These are phyloP conservation scores for Radopholus similis DNA, from an alignment of 1,140 invertebrate species.

Conservation along the genomic window DNA sequence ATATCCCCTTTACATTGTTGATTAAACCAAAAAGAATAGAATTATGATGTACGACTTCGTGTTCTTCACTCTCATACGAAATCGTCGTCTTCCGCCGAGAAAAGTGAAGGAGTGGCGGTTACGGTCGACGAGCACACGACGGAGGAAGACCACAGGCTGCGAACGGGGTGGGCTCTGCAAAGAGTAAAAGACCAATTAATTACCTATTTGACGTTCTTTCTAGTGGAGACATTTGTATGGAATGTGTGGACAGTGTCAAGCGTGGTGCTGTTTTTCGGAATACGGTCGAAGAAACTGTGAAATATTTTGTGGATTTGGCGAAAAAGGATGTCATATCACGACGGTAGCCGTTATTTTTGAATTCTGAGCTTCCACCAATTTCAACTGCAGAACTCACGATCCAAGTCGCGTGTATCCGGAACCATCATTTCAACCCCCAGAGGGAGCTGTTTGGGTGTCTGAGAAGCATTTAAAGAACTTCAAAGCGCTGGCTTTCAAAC, in stretches of 20 bases:
- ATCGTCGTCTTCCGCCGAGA: not conserved
- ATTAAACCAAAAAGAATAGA: not conserved
- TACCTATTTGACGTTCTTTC: too few relatives aligned
- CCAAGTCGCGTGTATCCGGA: not conserved
- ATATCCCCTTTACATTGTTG: not conserved
- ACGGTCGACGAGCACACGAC: too few relatives aligned
- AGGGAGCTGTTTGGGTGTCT: constrained; percentile 27
- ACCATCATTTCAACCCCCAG: constrained; percentile 12
- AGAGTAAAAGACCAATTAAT: too few relatives aligned
- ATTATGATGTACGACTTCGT: not conserved
- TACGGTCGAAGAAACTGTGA: constrained; percentile 1
- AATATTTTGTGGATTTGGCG: constrained; percentile 3
- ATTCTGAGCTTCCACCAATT: not conserved
- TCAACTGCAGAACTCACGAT: constrained; percentile 22
- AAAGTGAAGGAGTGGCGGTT: too few relatives aligned
- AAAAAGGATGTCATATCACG: not conserved
- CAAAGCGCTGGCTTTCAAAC: constrained; percentile 10
- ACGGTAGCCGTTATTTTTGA: not conserved
- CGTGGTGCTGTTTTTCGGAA: constrained; percentile 26
- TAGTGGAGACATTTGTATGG: constrained; percentile 37
- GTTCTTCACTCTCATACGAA: constrained; percentile 28
- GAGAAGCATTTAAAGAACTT: constrained; percentile 16
- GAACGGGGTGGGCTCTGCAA: too few relatives aligned
- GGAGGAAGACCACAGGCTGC: too few relatives aligned
- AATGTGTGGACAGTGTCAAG: constrained; percentile 30